Conservation (phyloP, 1,140 invertebrate genomes). For the Dolichoris vasculosae region DNA sequence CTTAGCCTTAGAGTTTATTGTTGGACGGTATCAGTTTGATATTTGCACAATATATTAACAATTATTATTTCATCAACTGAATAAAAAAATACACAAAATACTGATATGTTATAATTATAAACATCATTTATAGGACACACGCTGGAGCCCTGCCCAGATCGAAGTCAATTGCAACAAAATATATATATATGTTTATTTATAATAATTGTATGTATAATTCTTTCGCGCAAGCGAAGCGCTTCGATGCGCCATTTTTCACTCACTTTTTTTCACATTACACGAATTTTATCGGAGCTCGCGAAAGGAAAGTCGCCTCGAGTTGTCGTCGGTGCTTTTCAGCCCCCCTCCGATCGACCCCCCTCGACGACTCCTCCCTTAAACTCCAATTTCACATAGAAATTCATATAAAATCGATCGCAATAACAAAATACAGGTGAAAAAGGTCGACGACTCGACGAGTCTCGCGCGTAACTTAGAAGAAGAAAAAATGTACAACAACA, state of each 20-base stretch:
- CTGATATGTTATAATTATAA: constrained; percentile 70
- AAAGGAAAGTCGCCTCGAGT: constrained; percentile 53
- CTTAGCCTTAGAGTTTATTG: constrained; percentile 70
- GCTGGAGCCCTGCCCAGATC: constrained; percentile 68
- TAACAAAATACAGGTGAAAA: constrained; percentile 16
- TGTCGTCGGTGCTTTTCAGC: constrained; percentile 54
- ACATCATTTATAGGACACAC: constrained; percentile 62
- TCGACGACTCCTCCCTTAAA: neutral
- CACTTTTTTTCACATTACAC: constrained; percentile 36
- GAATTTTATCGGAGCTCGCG: constrained; percentile 40
- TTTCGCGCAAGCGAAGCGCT: constrained; percentile 47
- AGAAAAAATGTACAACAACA: constrained; percentile 67
- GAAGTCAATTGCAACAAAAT: constrained; percentile 68
- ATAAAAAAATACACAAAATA: constrained; percentile 72
- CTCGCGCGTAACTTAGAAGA: constrained; percentile 39
- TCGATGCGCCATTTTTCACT: constrained; percentile 18
- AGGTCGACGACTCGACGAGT: constrained; percentile 19
- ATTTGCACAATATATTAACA: constrained; percentile 74
- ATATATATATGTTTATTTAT: constrained; percentile 65
- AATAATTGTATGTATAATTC: constrained; percentile 66
- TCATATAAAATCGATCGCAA: constrained; percentile 19
- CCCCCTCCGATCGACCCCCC: constrained; percentile 46
- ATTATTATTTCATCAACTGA: constrained; percentile 68
- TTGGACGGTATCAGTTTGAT: constrained; percentile 74
- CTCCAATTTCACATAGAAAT: neutral